Evolutionary conservation across 1,140 invertebrate species (phyloP).

Genomic region (Psilanteris sp.): DNA sequence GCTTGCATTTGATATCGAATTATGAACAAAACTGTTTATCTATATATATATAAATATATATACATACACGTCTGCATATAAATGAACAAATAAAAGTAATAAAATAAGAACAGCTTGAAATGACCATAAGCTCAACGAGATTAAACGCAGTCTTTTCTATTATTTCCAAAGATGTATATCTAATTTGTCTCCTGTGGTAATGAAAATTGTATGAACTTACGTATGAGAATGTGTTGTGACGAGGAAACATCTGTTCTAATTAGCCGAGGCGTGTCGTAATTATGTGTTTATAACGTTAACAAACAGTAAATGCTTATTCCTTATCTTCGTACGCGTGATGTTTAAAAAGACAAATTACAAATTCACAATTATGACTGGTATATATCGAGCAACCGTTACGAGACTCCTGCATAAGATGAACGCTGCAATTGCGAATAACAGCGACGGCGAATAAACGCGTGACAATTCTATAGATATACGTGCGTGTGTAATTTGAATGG

Average conservation of each 20-base stretch:
- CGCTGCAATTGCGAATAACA: too few relatives aligned
- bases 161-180: conserved; percentile 16
- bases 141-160: conserved; percentile 10
- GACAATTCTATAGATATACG: too few relatives aligned
- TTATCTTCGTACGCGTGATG: too few relatives aligned
- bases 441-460: too few relatives aligned
- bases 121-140: conserved; percentile 15
- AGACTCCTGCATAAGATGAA: too few relatives aligned
- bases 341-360: too few relatives aligned
- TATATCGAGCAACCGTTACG: too few relatives aligned
- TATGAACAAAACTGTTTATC: too few relatives aligned
- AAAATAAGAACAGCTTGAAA: background rate
- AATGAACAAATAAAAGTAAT: background rate
- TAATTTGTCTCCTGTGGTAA: conserved; percentile 12
- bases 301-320: conserved; percentile 5
- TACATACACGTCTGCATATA: conserved; percentile 8
- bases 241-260: conserved; percentile 13
- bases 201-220: conserved; percentile 22
- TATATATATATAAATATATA: too few relatives aligned
- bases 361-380: too few relatives aligned
- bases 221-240: conserved; percentile 8
- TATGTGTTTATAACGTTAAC: background rate
- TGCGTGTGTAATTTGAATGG: too few relatives aligned
- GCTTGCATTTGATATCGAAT: too few relatives aligned
- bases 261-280: conserved; percentile 13